Evolutionary conservation across 2,797 vertebrate species (phyloP), one percentile per base, ranked within the genome.

Genomic region (Benthosema pterotum): DNA sequence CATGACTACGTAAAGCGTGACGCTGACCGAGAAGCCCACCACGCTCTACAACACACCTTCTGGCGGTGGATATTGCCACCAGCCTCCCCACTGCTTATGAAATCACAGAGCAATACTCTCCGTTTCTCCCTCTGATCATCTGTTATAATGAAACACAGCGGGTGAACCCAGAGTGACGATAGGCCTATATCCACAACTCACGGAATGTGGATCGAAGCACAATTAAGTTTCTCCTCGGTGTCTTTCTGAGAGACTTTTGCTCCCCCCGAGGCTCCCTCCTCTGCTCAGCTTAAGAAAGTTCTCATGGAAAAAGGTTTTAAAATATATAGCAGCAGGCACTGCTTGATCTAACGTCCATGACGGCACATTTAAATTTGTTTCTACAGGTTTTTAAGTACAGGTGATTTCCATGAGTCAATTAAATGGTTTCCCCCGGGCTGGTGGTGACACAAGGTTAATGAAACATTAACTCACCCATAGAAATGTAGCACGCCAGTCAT

Each of bases 81-180:
- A 3, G 51, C 53, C 61, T 42, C 51, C 50, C 57, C 8, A 16
- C 71, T 64, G 67, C 59, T 45, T 19, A 46, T 18, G 19, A 42
- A 60, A 59, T 63, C 65, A 6, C 16, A 18, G 52, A 49, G 19
- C 63, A 54, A 55, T 56, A 19, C 61, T 58, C 54, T 25, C 58
- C 1, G 6, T 49, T 18, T 49, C 46, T 18, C 56, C 46, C 62
- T 57, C 61, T 25, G 38, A 65, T 60, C 65, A 69, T 70, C 52
- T 12, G 45, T 71, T 51, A 64, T 42, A 19, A 72, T 32, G n/a
- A 71, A 67, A 74, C 67, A 64, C 64, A 5, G 51, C 32, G 0
- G 63, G 63, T 49, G 28, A 38, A 38, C 32, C 11, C 7, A 38
- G 32, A 38, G 32, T 38, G 17, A 15, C 9, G 42, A 25, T 25